A percentile compares a stretch with the other conserved stretches of the same genome.
Evolutionary conservation across 2,113 vertebrate genomes (phyloP).

Genomic region (Amphilophus citrinellus): DNA sequence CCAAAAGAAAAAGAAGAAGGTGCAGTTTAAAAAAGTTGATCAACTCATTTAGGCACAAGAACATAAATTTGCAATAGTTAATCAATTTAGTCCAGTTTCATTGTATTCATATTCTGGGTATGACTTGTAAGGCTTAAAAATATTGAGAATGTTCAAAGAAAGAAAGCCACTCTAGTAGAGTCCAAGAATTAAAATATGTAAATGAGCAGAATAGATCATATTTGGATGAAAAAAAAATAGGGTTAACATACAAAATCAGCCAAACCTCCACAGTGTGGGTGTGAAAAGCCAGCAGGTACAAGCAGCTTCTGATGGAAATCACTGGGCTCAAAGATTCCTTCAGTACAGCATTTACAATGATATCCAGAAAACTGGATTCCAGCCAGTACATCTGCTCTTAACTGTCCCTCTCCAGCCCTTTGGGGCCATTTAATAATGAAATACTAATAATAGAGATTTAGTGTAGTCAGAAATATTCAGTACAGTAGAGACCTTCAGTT

Average conservation of each 20-base stretch:
- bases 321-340: not conserved
- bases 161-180: not conserved
- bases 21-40: not conserved
- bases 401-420: not conserved
- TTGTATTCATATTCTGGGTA: not conserved
- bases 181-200: not conserved
- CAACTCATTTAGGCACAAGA: not conserved
- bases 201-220: not conserved
- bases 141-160: not conserved
- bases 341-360: not conserved
- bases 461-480: not conserved
- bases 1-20: not conserved
- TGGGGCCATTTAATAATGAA: not conserved
- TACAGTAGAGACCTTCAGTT: not conserved
- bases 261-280: not conserved
- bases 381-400: not conserved
- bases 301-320: not conserved
- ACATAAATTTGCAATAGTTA: not conserved
- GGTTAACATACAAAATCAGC: not conserved
- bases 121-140: not conserved
- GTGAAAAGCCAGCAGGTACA: not conserved
- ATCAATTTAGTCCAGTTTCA: no score
- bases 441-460: not conserved
- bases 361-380: not conserved
- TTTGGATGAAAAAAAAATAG: no score